phyloP scores from a whole-genome alignment of 2,797 vertebrate genomes.

The Coluber constrictor region DNA sequence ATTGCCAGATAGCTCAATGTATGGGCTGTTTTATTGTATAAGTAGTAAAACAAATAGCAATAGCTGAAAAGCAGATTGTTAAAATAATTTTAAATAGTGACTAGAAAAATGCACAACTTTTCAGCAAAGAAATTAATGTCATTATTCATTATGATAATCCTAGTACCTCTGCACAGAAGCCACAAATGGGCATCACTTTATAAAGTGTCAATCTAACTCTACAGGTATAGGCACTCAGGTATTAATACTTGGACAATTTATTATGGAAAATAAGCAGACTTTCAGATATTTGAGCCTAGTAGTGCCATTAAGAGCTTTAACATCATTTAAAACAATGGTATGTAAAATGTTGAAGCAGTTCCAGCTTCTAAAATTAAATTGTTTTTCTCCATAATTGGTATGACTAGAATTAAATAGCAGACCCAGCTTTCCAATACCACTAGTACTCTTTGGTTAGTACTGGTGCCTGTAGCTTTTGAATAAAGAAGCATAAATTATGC shows the following conservation, averaged over 20 bases:
- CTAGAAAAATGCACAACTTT: neutral
- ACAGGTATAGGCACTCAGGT: neutral
- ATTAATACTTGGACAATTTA: neutral
- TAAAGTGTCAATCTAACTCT: neutral
- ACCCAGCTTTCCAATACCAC: neutral
- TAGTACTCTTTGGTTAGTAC: slow-evolving; percentile 18
- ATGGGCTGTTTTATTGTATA: neutral
- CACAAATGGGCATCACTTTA: neutral
- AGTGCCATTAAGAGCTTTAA: neutral
- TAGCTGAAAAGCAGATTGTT: neutral
- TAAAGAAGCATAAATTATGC: slow-evolving; percentile 21
- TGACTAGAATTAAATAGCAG: neutral
- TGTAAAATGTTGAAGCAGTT: neutral
- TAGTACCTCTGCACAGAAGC: neutral
- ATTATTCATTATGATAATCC: neutral
- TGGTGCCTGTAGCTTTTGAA: slow-evolving; percentile 39
- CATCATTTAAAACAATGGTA: neutral
- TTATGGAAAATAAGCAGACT: neutral
- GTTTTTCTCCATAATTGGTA: neutral
- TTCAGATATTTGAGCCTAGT: neutral
- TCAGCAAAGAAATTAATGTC: neutral
- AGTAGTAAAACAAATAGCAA: neutral
- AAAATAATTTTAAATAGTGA: neutral
- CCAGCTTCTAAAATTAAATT: neutral
- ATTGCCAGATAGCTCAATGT: neutral